Evolutionary conservation across 2,797 vertebrate species (phyloP), one percentile per base, ranked within the genome.

Genomic region (Chanos chanos): DNA sequence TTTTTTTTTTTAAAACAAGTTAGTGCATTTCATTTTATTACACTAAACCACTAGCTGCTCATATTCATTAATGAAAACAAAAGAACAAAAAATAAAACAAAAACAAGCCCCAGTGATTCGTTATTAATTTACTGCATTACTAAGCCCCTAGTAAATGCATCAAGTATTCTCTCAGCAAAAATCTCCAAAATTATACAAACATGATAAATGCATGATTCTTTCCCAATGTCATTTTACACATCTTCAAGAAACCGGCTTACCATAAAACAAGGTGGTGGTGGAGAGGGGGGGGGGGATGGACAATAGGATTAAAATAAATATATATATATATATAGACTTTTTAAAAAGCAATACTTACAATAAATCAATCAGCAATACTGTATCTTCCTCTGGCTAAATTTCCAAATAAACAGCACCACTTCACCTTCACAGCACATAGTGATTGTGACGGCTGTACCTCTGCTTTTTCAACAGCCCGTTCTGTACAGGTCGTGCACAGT

Each of bases 11-110:
- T 39, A 7, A 10, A 88, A 87, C 74, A 89, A 84, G 83, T 89
- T 89, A 89, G 89, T 90, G 88, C 88, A 91, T 89, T 85, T 70
- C 86, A 70, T 85, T 82, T 85, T 74, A 87, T 89, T 85, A 85
- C 77, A 81, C 86, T 87, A 88, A 83, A 89, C 81, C 83, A 86
- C 89, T 86, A 89, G 85, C 87, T 87, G 86, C 87, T 89, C 85
- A 85, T 84, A 87, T 78, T 84, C 77, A 84, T 84, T 81, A 80
- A 84, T 72, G 70, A 77, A 77, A 80, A 68, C 24, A 60, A 77
- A 64, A 59, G 4, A 64, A 75, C 56, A 58, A 52, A 70, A 72
- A 57, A n/a, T n/a, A n/a, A n/a, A n/a, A n/a, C n/a, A n/a, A n/a
- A n/a, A 48, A 76, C 81, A 73, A 84, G 81, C 80, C 81, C 85